These are phyloP conservation scores for Scelioninae gen. 2 DNA, from an alignment of 2,888 invertebrate species.

Conservation along the genomic window DNA sequence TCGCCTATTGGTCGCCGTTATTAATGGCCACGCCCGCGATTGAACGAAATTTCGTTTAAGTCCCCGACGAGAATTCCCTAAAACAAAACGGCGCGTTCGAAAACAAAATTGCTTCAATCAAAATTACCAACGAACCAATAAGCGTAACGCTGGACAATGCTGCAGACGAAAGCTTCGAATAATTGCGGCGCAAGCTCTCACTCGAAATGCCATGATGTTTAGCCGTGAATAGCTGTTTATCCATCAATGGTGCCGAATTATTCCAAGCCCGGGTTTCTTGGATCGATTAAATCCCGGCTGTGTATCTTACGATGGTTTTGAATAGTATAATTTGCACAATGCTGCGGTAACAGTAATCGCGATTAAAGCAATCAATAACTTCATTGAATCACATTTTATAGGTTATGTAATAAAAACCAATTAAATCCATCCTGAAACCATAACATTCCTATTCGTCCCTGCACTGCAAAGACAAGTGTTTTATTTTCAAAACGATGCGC, in stretches of 20 bases:
- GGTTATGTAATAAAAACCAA: no score
- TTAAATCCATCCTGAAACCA: no score
- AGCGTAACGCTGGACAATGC: slow-evolving; percentile 25
- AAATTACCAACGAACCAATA: slow-evolving; percentile 25
- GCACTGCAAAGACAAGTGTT: no score
- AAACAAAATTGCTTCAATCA: slow-evolving; percentile 31
- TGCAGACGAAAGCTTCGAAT: slow-evolving; percentile 27
- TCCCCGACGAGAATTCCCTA: neutral
- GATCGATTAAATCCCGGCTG: slow-evolving; percentile 10
- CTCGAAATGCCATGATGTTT: slow-evolving; percentile 18
- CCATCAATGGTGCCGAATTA: slow-evolving; percentile 4
- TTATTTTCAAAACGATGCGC: no score
- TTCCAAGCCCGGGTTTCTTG: neutral
- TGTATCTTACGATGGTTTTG: slow-evolving; percentile 2
- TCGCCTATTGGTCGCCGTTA: slow-evolving; percentile 6
- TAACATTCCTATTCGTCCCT: no score
- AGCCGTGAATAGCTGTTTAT: slow-evolving; percentile 10
- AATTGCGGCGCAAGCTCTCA: slow-evolving; percentile 13
- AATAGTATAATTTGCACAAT: no score
- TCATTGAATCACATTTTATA: no score
- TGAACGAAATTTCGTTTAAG: slow-evolving; percentile 9
- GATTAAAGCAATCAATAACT: no score
- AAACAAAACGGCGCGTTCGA: slow-evolving; percentile 21
- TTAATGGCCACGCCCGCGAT: slow-evolving; percentile 5
- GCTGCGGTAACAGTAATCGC: no score